Evolutionary conservation across 1,140 invertebrate species (phyloP).

Genomic region (Hetaerina americana): DNA sequence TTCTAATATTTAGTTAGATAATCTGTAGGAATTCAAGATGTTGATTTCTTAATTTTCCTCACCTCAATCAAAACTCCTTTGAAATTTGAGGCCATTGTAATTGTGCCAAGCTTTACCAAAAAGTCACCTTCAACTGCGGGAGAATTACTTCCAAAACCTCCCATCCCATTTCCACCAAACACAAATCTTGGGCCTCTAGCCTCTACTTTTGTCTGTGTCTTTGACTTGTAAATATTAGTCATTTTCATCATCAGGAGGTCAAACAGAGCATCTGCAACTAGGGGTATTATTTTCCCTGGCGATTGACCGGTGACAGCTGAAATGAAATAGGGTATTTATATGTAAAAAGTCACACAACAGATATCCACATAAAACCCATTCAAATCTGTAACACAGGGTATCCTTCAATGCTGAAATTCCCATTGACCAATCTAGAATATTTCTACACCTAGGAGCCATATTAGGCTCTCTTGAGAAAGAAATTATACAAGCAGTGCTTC

Average conservation of each 20-base stretch:
- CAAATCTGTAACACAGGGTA: no score
- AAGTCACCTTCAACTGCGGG: slow-evolving; percentile 56
- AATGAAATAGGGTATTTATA: no score
- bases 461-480: no score
- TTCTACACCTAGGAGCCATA: no score
- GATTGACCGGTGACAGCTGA: no score
- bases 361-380: no score
- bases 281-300: slow-evolving; percentile 55
- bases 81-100: slow-evolving; percentile 84
- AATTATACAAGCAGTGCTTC: no score
- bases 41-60: slow-evolving; percentile 16
- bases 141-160: background rate
- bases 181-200: slow-evolving; percentile 40
- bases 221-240: slow-evolving; percentile 70
- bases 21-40: background rate
- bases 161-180: slow-evolving; percentile 24
- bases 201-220: slow-evolving; percentile 57
- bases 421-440: no score
- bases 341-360: no score
- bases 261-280: slow-evolving; percentile 82
- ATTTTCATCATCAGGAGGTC: slow-evolving; percentile 85
- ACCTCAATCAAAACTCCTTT: slow-evolving; percentile 91
- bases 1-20: no score
- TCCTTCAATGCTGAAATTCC: no score
- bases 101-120: slow-evolving; percentile 83